phyloP scores from a whole-genome alignment of 2,888 invertebrate genomes.

The Drosophila greeni region DNA sequence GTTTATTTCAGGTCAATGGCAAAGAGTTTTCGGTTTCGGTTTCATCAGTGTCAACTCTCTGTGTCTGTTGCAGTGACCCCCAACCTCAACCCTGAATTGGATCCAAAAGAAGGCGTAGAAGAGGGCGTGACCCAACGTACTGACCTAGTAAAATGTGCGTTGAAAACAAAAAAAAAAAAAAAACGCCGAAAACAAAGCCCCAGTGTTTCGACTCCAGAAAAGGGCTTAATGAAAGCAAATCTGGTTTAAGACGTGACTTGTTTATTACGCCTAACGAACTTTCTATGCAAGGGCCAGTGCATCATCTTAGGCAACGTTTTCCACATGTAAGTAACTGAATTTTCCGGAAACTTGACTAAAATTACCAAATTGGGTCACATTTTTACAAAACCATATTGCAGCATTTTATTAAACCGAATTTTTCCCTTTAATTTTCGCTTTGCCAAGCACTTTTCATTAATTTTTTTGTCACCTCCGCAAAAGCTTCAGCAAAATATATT shows the following conservation, averaged over 20 bases:
- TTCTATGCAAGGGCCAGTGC: slow-evolving; percentile 48
- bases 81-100: slow-evolving; percentile 6
- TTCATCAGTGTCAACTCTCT: not conserved
- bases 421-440: slow-evolving; percentile 8
- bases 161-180: slow-evolving; percentile 6
- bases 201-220: not conserved
- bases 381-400: not conserved
- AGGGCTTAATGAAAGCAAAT: slow-evolving; percentile 42
- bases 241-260: slow-evolving; percentile 68
- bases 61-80: slow-evolving; percentile 12
- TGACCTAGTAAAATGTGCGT: slow-evolving; percentile 66
- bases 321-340: slow-evolving; percentile 4
- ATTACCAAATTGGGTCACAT: slow-evolving; percentile 1
- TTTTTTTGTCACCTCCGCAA: slow-evolving; percentile 4
- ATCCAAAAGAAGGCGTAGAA: not conserved
- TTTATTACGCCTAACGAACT: slow-evolving; percentile 69
- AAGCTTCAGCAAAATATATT: slow-evolving; percentile 2
- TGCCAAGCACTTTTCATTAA: slow-evolving; percentile 7
- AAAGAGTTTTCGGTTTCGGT: slow-evolving; percentile 6
- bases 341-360: slow-evolving; percentile 2
- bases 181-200: no score
- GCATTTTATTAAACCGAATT: not conserved
- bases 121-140: slow-evolving; percentile 7
- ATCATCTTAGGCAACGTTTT: slow-evolving; percentile 1
- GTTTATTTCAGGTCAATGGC: slow-evolving; percentile 19